Conservation (phyloP, 2,888 invertebrate species). For the Saturnia pavonia region DNA sequence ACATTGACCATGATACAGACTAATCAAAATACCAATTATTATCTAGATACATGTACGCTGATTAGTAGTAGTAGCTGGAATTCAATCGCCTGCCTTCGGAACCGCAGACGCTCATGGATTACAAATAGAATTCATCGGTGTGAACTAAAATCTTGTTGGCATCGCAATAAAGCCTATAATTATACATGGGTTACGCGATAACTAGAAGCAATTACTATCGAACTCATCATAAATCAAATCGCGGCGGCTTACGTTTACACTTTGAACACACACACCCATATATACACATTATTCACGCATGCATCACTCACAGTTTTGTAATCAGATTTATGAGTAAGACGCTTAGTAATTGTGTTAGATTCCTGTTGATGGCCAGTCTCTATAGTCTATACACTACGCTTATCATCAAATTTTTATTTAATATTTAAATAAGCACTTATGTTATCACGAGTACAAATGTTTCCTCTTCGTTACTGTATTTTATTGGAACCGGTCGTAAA, state of each 20-base stretch:
- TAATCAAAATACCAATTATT: background rate
- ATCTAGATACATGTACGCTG: background rate
- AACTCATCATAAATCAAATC: background rate
- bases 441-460: no score
- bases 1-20: no score
- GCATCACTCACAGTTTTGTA: background rate
- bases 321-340: background rate
- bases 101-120: background rate
- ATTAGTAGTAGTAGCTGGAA: background rate
- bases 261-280: background rate
- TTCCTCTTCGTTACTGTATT: no score
- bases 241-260: background rate
- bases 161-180: background rate
- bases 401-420: no score
- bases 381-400: no score
- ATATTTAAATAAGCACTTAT: no score
- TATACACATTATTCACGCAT: background rate
- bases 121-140: background rate
- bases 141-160: background rate
- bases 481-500: no score
- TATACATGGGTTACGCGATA: background rate
- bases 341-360: background rate
- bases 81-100: background rate
- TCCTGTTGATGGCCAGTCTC: background rate
- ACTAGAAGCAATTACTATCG: background rate